Percentiles rank a stretch among this genome's conserved stretches.
Conservation (phyloP, 2,888 invertebrate species). For the Gonocerus acuteangulatus region DNA sequence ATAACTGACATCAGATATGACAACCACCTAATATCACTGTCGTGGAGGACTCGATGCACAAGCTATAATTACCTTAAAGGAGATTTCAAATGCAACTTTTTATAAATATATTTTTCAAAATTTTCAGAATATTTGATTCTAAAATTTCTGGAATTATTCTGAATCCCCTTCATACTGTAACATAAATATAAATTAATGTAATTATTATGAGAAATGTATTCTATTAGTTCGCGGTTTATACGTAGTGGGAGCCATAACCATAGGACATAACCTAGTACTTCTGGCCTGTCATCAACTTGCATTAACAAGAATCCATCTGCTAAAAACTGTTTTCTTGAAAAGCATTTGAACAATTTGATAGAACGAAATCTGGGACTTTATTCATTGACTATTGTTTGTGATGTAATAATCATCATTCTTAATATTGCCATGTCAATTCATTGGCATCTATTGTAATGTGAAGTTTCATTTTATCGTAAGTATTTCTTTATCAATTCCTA, state of each 20-base stretch:
- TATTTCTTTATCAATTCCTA: not conserved
- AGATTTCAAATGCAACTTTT: not conserved
- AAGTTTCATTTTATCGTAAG: constrained; percentile 11
- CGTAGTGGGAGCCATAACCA: constrained; percentile 5
- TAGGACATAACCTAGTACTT: not conserved
- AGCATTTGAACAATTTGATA: too few species aligned
- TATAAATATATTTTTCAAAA: not conserved
- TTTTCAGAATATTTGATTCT: too few species aligned
- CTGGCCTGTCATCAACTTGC: constrained; percentile 19
- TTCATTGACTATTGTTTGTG: too few species aligned
- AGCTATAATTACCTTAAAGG: constrained; percentile 1
- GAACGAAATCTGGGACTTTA: too few species aligned
- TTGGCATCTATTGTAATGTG: constrained; percentile 14
- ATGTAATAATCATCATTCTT: too few species aligned
- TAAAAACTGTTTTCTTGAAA: too few species aligned
- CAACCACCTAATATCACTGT: constrained; percentile 16
- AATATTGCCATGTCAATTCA: not conserved
- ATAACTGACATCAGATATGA: constrained; percentile 12
- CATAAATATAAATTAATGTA: too few species aligned
- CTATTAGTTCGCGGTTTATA: too few species aligned
- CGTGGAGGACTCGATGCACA: not conserved
- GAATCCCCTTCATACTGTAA: too few species aligned
- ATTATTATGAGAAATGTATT: not conserved
- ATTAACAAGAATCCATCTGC: not conserved
- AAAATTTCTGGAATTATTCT: too few species aligned